Evolutionary conservation across 64 coral and sea anemone species (phyloP).

Genomic region (Exaiptasia diaphana): DNA sequence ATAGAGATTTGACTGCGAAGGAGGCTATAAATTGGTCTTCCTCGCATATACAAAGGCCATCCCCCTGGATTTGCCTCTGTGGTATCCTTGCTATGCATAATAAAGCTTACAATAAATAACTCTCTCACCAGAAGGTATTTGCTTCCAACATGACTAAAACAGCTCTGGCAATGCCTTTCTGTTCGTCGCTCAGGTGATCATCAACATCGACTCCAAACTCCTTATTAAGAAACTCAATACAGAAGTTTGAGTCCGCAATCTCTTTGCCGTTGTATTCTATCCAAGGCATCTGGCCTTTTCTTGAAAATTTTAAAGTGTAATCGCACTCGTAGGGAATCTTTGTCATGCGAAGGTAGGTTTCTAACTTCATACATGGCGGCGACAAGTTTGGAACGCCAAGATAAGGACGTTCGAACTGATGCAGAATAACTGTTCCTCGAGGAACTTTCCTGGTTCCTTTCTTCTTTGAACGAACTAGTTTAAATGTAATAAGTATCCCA

Average conservation of each 20-base stretch:
- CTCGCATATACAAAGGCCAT: too few relatives aligned
- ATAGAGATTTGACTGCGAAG: too few relatives aligned
- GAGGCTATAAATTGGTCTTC: too few relatives aligned
- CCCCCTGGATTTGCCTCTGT: too few relatives aligned
- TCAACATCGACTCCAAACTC: slow-evolving; percentile 53
- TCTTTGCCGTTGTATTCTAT: slow-evolving; percentile 24
- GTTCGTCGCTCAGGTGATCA: slow-evolving; percentile 26
- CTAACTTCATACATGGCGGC: slow-evolving; percentile 53
- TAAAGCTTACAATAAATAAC: too few relatives aligned
- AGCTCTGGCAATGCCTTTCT: slow-evolving; percentile 35
- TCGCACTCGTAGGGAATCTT: slow-evolving; percentile 56
- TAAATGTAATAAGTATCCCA: too few relatives aligned
- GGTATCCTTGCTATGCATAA: too few relatives aligned
- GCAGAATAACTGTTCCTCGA: slow-evolving; percentile 20
- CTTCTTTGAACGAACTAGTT: not conserved
- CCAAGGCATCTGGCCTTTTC: slow-evolving; percentile 53
- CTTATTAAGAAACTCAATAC: slow-evolving; percentile 51
- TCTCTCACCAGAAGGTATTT: slow-evolving; percentile 70
- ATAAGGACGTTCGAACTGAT: slow-evolving; percentile 18
- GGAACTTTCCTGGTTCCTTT: not conserved
- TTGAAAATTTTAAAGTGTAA: slow-evolving; percentile 26
- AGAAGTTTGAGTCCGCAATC: slow-evolving; percentile 59
- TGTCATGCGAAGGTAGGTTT: slow-evolving; percentile 45
- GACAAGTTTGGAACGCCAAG: slow-evolving; percentile 19
- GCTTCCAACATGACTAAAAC: slow-evolving; percentile 45